A percentile compares a stretch with the other conserved stretches of the same genome.
phyloP scores from a whole-genome alignment of 2,113 vertebrate species.

The Cariama cristata region DNA sequence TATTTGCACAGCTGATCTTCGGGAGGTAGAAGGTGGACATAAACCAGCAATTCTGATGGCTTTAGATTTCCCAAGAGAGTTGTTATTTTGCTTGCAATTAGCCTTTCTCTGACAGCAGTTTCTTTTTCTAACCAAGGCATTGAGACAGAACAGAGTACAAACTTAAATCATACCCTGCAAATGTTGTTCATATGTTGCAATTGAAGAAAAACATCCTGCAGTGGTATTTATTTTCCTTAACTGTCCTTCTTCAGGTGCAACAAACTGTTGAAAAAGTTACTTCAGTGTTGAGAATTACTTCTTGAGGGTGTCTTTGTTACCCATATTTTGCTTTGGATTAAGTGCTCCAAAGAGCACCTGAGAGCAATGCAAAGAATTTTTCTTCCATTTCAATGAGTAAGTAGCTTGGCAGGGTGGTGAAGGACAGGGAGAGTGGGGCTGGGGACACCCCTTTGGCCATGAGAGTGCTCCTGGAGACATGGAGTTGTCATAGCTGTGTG shows the following conservation, averaged over 20 bases:
- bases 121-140: not conserved
- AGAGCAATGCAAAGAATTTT: not conserved
- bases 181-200: not conserved
- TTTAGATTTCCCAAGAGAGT: constrained; percentile 21
- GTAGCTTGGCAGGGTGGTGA: not conserved
- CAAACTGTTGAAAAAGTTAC: not conserved
- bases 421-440: no score
- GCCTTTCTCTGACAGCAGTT: constrained; percentile 24
- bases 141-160: not conserved
- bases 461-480: not conserved
- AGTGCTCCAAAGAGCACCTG: not conserved
- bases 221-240: not conserved
- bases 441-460: not conserved
- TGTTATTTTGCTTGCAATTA: constrained; percentile 51
- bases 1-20: constrained; percentile 65
- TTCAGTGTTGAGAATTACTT: not conserved
- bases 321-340: not conserved
- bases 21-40: constrained; percentile 35
- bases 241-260: not conserved
- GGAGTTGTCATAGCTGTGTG: not conserved
- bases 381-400: not conserved
- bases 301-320: not conserved
- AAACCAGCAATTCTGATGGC: constrained; percentile 29
- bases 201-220: not conserved
- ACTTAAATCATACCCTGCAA: not conserved